These are phyloP conservation scores for Melanotaenia maccullochi DNA, from an alignment of 2,797 vertebrate genomes.

Conservation along the genomic window DNA sequence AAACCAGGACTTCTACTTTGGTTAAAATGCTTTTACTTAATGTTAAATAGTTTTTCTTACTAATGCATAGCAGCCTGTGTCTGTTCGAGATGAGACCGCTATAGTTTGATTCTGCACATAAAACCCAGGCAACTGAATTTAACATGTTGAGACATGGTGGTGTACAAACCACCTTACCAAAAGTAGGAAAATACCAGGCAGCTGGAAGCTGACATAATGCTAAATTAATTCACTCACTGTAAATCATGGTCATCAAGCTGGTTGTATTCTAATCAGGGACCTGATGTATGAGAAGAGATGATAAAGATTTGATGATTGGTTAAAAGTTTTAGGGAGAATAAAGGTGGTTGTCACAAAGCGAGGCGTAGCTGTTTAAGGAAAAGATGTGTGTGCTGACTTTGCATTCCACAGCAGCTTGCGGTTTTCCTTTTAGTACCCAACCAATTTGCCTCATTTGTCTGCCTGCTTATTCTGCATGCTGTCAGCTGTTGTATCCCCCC, in stretches of 20 bases:
- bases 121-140: conserved; percentile 5
- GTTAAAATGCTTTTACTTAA: neutral
- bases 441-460: conserved; percentile 73
- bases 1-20: no score
- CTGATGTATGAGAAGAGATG: neutral
- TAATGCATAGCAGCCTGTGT: neutral
- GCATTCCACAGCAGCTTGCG: conserved; percentile 74
- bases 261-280: neutral
- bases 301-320: neutral
- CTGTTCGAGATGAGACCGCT: neutral
- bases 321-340: conserved; percentile 22
- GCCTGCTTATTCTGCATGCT: conserved; percentile 62
- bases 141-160: conserved; percentile 24
- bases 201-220: neutral
- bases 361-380: conserved; percentile 53
- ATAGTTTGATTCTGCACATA: conserved; percentile 4
- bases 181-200: neutral
- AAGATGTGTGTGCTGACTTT: conserved; percentile 65
- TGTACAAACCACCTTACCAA: conserved; percentile 1
- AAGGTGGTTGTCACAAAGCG: conserved; percentile 30
- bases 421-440: conserved; percentile 68
- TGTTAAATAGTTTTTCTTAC: neutral
- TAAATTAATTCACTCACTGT: neutral
- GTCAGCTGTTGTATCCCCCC: conserved; percentile 53
- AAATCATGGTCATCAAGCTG: neutral